These are phyloP conservation scores for Melanotaenia maccullochi DNA, from an alignment of 2,797 vertebrate species.

Conservation along the genomic window DNA sequence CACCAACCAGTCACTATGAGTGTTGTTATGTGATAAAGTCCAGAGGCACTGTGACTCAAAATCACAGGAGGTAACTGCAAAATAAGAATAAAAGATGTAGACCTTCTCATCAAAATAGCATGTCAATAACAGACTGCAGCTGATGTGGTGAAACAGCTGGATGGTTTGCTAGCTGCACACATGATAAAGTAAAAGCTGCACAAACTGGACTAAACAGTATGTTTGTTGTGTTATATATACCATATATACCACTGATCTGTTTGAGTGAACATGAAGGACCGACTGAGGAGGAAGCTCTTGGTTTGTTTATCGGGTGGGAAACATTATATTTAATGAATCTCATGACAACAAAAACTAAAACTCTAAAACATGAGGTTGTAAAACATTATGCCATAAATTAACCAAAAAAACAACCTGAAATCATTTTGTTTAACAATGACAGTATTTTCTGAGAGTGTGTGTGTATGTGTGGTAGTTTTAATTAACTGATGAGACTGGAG, in stretches of 20 bases:
- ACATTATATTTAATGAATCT: not conserved
- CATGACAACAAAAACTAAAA: not conserved
- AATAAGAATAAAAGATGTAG: slow-evolving; percentile 7
- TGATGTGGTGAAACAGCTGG: not conserved
- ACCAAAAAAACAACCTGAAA: not conserved
- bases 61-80: slow-evolving; percentile 83
- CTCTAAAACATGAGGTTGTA: not conserved
- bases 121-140: not conserved
- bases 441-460: slow-evolving; percentile 15
- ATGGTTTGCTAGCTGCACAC: not conserved
- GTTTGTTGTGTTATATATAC: not conserved
- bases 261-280: not conserved
- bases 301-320: not conserved
- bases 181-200: not conserved
- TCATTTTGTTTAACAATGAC: not conserved
- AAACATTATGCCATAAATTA: not conserved
- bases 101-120: not conserved
- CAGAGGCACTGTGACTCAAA: slow-evolving; percentile 87
- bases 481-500: slow-evolving; percentile 15
- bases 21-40: slow-evolving; percentile 83
- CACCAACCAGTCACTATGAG: slow-evolving; percentile 85
- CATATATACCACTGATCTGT: not conserved
- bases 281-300: not conserved
- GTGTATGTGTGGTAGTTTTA: slow-evolving; percentile 21
- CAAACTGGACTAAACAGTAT: not conserved